Base-by-base conservation (phyloP, 2,797 vertebrate genomes). In the Octomys mimax region DNA sequence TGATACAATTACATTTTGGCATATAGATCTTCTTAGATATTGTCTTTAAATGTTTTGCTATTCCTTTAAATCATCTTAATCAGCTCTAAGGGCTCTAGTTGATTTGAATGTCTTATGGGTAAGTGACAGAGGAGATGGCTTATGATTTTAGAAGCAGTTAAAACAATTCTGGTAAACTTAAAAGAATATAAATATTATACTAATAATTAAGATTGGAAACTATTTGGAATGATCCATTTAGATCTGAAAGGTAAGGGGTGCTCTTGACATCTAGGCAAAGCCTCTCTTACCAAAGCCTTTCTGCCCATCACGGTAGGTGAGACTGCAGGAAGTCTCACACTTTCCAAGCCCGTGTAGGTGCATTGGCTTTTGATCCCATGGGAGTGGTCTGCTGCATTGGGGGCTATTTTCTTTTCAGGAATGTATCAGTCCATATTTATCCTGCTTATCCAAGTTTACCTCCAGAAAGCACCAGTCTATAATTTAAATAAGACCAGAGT, bases 151-250 rank as follows among this genome's bases (percentile, higher is more conserved):
- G 36, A 94, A 91, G 39, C 85, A 78, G 39, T 96, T 46, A 96
- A 75, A 87, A 82, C 95, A 94, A 96, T 91, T 95, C 31, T 68
- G 87, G 33, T 94, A 87, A 96, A 64, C 36, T 42, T 88, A 89
- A 93, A 90, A 94, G 61, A 94, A 73, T 91, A 12, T 82, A 86
- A 91, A 36, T 89, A 71, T 91, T 93, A 16, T 68, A 54, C 73
- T 91, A 36, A 33, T 75, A 68, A 46, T 80, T 96, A 86, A 68
- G 54, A 85, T 90, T 85, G 89, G 57, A 90, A 87, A 89, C 39
- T 68, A 33, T 87, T 79, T 79, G 75, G 66, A 91, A n/a, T 75
- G 75, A 59, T 87, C 90, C 26, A 31, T 91, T 92, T 82, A 68
- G 66, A 95, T 82, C 93, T 92, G 73, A 87, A 93, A 9, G 70